Base-by-base conservation (phyloP, 2,113 vertebrate genomes). In the Cyphomyrus plagiostoma region DNA sequence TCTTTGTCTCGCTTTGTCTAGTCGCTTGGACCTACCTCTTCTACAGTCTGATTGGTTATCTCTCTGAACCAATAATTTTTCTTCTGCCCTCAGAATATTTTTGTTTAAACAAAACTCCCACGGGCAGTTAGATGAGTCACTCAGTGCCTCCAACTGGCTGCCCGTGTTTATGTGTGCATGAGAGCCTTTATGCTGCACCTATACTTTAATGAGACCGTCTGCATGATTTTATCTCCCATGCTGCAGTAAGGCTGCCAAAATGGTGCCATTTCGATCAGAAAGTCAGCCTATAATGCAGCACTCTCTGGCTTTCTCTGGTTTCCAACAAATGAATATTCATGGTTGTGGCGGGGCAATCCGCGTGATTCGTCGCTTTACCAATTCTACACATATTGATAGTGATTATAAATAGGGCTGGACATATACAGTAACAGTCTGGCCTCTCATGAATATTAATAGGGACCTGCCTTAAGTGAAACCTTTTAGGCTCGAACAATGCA, bases 291-390 rank as follows among this genome's bases (percentile, higher is more conserved):
- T 48, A 74, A 26, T 48, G 45, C n/a, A 50, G 77, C 39, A 0
- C 26, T 80, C 19, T 35, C 35, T 35, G 35, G 35, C 35, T 35
- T 35, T 35, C 35, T 35, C 35, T 35, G 35, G 35, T 35, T 35
- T 35, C 35, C 35, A 35, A 35, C 35, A 35, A 35, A 85, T 89
- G 52, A 85, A 84, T 46, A 89, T 89, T 89, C 52, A 89, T 19
- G 9, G 1, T 0, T 30, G 30, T 39, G 7, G 30, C 5, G 30
- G 15, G 13, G 49, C 17, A 30, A 42, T 53, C 50, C 50, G 19
- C 8, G 30, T 62, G 39, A 84, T 39, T 62, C 50, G 49, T 77
- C 19, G n/a, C 15, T 35, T 49, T 66, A 53, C n/a, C 6, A 10
- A 58, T 46, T 89, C 88, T 53, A 42, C 49, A 52, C 15, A 42